These are phyloP conservation scores for Pocota personata DNA, from an alignment of 2,888 invertebrate genomes.

Conservation along the genomic window DNA sequence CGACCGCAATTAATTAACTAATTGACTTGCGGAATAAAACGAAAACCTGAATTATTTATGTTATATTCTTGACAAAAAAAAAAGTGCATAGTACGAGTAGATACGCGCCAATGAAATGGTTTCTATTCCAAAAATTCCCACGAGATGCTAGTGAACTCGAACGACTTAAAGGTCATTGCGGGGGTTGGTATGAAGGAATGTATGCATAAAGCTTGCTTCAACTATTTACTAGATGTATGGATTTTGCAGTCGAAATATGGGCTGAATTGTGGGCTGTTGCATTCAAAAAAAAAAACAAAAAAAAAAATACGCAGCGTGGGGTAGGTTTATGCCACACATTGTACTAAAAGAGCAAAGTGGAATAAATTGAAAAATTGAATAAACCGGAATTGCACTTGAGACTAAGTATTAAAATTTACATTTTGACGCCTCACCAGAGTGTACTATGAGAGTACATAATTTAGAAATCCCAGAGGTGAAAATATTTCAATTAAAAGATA, in stretches of 20 bases:
- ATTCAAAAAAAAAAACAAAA: neutral
- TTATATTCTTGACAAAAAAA: neutral
- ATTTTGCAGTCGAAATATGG: neutral
- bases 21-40: constrained; percentile 18
- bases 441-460: no score
- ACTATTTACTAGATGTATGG: neutral
- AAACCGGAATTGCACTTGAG: no score
- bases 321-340: neutral
- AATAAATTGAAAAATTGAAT: no score
- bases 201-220: neutral
- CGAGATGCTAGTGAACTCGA: neutral
- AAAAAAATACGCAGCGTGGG: neutral
- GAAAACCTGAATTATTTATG: neutral
- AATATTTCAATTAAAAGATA: no score
- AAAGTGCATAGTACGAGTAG: neutral
- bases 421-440: no score
- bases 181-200: neutral
- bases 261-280: neutral
- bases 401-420: no score
- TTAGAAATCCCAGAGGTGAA: no score
- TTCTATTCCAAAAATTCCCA: neutral
- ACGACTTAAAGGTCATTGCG: constrained; percentile 12
- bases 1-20: constrained; percentile 53
- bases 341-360: neutral
- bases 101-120: neutral